Evolutionary conservation across 2,888 invertebrate species (phyloP), one percentile per base, ranked within the genome.

Genomic region (Acronicta psi): DNA sequence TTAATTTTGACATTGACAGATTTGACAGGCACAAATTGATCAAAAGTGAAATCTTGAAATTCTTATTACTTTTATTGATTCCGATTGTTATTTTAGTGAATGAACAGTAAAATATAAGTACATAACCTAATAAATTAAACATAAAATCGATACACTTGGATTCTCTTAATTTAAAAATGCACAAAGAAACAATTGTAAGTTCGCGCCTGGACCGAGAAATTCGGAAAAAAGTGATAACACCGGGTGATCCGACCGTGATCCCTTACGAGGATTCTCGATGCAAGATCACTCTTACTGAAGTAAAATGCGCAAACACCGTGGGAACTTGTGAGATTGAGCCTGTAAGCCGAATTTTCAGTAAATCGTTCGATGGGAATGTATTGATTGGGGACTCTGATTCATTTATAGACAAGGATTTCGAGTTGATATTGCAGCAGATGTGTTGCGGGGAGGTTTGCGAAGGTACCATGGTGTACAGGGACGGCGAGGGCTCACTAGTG

Each of bases 341-440:
- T 3, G 83, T 86, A 7, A 90, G 91, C 69, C 78, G 82, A 20
- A 79, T 93, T 52, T 90, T 94, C 45, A 86, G 85, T 44, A 72
- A 78, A 10, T 70, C 82, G 9, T 94, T 94, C 57, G 85, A 91
- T 45, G 95, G 94, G 0, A 88, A 88, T 16, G 85, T 95, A 10
- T 73, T 91, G 11, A 94, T 95, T 16, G 95, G 95, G 0, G 92
- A 95, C 61, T 85, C 84, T 0, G 91, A 93, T 60, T 87, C 82
- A 20, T 93, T 88, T 64, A 80, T 95, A 20, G 95, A 95, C 63
- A 90, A 87, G 67, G 94, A 94, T 74, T 85, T 95, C 16, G 95
- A 95, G 73, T 84, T 94, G 71, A 91, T 94, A 3, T 69, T 95
- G 23, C 90, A 93, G 71, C 94, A 91, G 72, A 95, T 95, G 95